Evolutionary conservation across 1,140 invertebrate genomes (phyloP), one percentile per base, ranked within the genome.

Genomic region (Panulirus ornatus): DNA sequence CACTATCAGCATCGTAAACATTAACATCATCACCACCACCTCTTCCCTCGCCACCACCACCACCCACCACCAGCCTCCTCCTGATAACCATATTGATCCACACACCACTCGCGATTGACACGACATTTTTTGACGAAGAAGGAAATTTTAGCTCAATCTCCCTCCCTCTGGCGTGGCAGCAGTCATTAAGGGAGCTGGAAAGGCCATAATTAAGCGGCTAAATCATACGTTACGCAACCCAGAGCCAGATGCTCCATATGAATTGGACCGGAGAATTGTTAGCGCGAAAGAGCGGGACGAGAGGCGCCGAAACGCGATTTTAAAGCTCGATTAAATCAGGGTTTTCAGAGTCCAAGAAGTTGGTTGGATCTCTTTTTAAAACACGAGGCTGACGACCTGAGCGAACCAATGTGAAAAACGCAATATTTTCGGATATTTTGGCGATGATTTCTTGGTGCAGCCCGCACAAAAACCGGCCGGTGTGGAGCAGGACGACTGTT

Each of bases 51-150:
- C 51, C 51, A 16, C 51, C 51, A 58, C 51, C 51, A 58, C 51
- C 16, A 58, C 51, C n/a, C 16, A 58, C 51, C 16, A 58, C 51
- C 51, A 58, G 9, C 16, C 51, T 14, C 51, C 51, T 14, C 51
- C 51, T 58, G 51, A 58, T 58, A 58, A 58, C 51, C 51, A 58
- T 58, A 58, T 58, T 58, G 51, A 58, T 58, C 51, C 51, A 58
- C 51, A 58, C 51, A 14, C 51, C 44, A 14, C 51, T 58, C 51
- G 16, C 51, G 51, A 58, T 58, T 58, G 51, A 58, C 51, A 58
- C 51, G 16, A 19, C 51, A 58, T 58, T 58, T 58, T 58, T 58
- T 58, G 51, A 58, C 51, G 51, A 58, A 58, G 51, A 58, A 22
- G 9, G 16, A 58, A 58, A 58, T 58, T 58, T 58, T 14, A 58